Evolutionary conservation across 2,888 invertebrate species (phyloP), one percentile per base, ranked within the genome.

Genomic region (Loripinus fragilis): DNA sequence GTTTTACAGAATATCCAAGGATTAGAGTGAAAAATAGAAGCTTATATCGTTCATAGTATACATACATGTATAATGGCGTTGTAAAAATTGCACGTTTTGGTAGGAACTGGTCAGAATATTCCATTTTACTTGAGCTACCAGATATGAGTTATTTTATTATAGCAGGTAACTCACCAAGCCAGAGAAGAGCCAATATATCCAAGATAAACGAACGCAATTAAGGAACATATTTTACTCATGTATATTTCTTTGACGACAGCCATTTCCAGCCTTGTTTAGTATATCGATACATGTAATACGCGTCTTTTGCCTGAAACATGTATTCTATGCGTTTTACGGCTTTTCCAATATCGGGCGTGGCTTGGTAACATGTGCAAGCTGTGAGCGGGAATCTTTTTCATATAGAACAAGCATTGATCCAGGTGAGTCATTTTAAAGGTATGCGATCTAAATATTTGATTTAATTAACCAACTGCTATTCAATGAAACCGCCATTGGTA

Each of bases 271-370:
- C 52, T 25, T 52, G 52, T 52, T 7, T 52, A 25, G 5, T 23
- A 7, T 8, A 52, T n/a, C 25, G 10, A 52, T 52, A 52, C 23
- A 12, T 25, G 33, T n/a, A n/a, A n/a, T n/a, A n/a, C n/a, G 28
- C 60, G 28, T 60, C 33, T 60, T 17, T 33, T 33, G 60, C 60
- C 30, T 15, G 52, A 25, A n/a, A n/a, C n/a, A n/a, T 52, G 15
- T 60, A 17, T 60, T 2, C 28, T 20, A 7, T 10, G 12, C 33
- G 3, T 23, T 55, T 60, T 1, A 60, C 30, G 30, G 17, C 60
- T 60, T 60, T 33, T 60, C 60, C 33, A 17, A 60, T 60, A 60
- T 10, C 60, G 60, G 60, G 60, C 60, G 60, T 60, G 60, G 60
- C 60, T 33, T 60, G 28, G 60, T 20, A 60, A 60, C 60, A 60